Conservation (phyloP, 2,797 vertebrate genomes). For the Peromyscus melanophrys region DNA sequence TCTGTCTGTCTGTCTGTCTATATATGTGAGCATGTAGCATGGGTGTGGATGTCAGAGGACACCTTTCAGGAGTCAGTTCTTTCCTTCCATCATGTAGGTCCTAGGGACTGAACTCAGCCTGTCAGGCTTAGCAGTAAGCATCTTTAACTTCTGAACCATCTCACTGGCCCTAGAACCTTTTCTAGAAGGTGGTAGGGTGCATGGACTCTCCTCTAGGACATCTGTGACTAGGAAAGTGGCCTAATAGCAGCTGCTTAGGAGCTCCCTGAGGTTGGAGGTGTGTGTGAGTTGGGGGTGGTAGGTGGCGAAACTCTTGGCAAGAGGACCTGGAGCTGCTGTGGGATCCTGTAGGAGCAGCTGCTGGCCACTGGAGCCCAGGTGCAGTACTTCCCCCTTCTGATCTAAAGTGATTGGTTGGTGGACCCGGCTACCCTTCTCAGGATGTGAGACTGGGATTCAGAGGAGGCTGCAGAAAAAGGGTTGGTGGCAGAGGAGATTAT, state of each 20-base stretch:
- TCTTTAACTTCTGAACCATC: background rate
- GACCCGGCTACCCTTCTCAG: too few species aligned
- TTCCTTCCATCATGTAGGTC: background rate
- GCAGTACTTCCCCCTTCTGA: background rate
- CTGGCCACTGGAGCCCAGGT: rapidly evolving
- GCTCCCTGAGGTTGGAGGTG: background rate
- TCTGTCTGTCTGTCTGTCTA: background rate
- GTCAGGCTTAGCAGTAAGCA: background rate
- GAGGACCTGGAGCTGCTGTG: background rate
- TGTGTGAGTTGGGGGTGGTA: background rate
- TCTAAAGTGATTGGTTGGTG: background rate
- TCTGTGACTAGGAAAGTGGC: background rate
- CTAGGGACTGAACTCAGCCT: background rate
- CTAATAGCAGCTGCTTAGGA: too few species aligned
- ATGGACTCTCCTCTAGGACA: rapidly evolving
- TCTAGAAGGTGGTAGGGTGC: background rate
- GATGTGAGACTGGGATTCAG: background rate
- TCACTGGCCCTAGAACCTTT: background rate
- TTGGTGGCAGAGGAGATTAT: background rate
- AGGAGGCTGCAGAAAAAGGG: background rate
- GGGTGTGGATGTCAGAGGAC: background rate
- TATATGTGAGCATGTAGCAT: background rate
- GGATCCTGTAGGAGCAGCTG: background rate
- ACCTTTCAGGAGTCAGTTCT: background rate
- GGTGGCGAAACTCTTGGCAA: background rate